phyloP scores from a whole-genome alignment of 2,888 invertebrate species.

The Macroteleia sp. region DNA sequence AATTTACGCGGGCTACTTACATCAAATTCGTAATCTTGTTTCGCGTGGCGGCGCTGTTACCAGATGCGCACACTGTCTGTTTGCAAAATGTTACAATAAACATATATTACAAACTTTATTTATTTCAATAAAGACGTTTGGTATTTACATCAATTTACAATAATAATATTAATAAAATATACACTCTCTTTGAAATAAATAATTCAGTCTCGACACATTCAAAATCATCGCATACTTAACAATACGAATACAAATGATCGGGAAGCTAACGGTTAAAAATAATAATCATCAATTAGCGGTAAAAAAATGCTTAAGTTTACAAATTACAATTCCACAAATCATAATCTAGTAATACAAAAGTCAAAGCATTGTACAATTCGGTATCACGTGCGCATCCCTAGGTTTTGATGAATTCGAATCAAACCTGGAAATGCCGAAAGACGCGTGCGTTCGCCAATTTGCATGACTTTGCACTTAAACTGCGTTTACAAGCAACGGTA shows the following conservation, averaged over 20 bases:
- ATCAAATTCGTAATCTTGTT: too few species aligned
- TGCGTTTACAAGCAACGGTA: conserved; percentile 23
- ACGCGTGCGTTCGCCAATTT: conserved; percentile 2
- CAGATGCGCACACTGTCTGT: too few species aligned
- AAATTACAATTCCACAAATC: conserved; percentile 2
- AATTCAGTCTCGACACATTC: conserved; percentile 23
- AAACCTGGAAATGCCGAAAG: conserved; percentile 19
- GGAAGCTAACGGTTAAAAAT: conserved; percentile 5
- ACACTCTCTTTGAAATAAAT: conserved; percentile 30
- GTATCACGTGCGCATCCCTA: neutral
- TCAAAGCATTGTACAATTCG: neutral
- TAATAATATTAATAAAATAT: conserved; percentile 13
- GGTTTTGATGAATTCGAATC: conserved; percentile 31
- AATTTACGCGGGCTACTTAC: too few species aligned
- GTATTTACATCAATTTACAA: conserved; percentile 35
- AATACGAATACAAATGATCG: conserved; percentile 13
- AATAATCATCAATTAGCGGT: neutral
- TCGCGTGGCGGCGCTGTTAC: too few species aligned
- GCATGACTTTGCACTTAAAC: neutral
- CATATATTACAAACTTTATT: too few species aligned
- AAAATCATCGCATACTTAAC: conserved; percentile 25
- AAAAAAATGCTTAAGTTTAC: neutral
- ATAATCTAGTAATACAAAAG: conserved; percentile 11
- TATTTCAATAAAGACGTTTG: conserved; percentile 11
- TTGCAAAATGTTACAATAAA: too few species aligned